phyloP scores from a whole-genome alignment of 2,113 vertebrate genomes.

The Thunnus maccoyii region DNA sequence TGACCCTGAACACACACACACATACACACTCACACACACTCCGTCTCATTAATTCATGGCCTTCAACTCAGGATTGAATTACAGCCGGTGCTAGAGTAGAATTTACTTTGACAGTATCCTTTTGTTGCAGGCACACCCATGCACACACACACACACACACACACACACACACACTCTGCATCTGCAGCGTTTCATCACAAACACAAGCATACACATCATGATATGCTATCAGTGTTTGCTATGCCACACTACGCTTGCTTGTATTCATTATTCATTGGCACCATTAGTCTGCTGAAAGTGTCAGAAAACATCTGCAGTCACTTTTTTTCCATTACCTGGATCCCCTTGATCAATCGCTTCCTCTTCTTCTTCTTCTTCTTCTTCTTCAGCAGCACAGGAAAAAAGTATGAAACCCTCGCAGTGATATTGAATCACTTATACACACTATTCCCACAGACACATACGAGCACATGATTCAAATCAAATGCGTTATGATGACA shows the following conservation, averaged over 20 bases:
- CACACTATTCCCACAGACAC: slow-evolving; percentile 40
- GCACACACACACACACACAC: slow-evolving; percentile 6
- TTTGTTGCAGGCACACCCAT: slow-evolving; percentile 11
- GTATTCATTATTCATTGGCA: slow-evolving; percentile 48
- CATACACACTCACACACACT: slow-evolving; percentile 43
- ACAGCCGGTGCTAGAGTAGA: slow-evolving; percentile 41
- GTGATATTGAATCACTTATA: slow-evolving; percentile 40
- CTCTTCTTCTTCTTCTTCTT: neutral
- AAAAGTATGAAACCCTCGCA: slow-evolving; percentile 8
- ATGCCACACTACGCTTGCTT: slow-evolving; percentile 5
- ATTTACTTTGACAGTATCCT: slow-evolving; percentile 56
- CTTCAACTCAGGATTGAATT: slow-evolving; percentile 74
- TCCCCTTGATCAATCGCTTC: slow-evolving; percentile 16
- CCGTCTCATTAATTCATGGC: slow-evolving; percentile 78
- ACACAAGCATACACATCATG: slow-evolving; percentile 6
- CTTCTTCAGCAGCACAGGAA: neutral
- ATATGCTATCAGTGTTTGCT: slow-evolving; percentile 26
- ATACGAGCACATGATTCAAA: slow-evolving; percentile 19
- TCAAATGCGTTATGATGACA: slow-evolving; percentile 25
- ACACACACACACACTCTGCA: neutral
- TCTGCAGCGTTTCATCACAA: slow-evolving; percentile 43
- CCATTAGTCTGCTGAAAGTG: slow-evolving; percentile 24
- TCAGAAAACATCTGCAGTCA: slow-evolving; percentile 42
- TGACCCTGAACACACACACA: slow-evolving; percentile 66
- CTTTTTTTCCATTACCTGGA: slow-evolving; percentile 28